Base-by-base conservation (phyloP, 2,113 vertebrate species). In the Rhinoderma darwinii region DNA sequence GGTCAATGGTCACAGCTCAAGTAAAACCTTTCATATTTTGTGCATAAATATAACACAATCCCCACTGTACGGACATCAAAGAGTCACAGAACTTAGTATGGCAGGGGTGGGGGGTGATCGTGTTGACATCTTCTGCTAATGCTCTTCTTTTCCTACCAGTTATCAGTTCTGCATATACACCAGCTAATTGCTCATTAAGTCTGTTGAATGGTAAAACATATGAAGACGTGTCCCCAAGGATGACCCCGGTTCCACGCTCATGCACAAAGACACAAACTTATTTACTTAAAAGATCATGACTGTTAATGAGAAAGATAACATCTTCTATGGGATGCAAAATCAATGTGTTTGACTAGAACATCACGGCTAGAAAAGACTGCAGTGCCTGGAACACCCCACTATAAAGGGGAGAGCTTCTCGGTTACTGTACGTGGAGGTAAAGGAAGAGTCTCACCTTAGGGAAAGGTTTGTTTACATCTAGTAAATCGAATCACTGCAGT, bases 161-260 rank as follows among this genome's bases (percentile, higher is more conserved):
- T 89, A 78, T 84, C 35, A 63, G 88, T 76, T 78, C 51, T 83
- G 73, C 86, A 80, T 82, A 11, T n/a, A 89, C 82, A 0, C 0
- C 86, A 85, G 74, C 77, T 90, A 89, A 90, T 88, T 88, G 88
- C 90, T 90, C 90, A 91, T 89, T 90, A 92, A 88, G 91, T 63
- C 86, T 78, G 79, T 87, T 20, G 74, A 87, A 61, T 18, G 70
- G 86, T 76, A 88, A 86, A 88, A 89, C 91, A 90, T 85, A 91
- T 89, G 72, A 85, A 89, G 90, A 76, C 27, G 59, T 86, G 83
- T 91, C 91, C 89, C 90, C 88, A 87, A 90, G 90, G 89, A 88
- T 89, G 43, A 22, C 89, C 70, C 66, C 61, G 68, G 61, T 25
- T 77, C 83, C 79, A 88, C 76, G 89, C 89, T 90, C 82, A 86